Conservation (phyloP, 2,797 vertebrate genomes). For the Cossypha polioptera region DNA sequence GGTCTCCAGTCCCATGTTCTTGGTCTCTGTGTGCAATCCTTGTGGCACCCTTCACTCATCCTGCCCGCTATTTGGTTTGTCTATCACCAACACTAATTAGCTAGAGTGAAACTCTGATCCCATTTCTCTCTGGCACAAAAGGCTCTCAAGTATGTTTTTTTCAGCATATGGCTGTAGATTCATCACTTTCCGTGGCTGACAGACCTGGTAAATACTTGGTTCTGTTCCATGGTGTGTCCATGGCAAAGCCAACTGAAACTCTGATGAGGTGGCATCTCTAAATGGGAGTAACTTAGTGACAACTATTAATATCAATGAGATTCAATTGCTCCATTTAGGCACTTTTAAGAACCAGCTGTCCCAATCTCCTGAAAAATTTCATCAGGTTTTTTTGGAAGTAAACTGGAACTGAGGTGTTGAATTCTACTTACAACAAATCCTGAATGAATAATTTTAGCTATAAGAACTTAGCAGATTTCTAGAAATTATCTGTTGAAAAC, state of each 20-base stretch:
- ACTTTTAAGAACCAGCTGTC: background rate
- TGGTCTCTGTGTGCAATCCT: background rate
- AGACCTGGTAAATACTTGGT: background rate
- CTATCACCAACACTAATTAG: background rate
- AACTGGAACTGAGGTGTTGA: background rate
- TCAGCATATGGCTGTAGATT: background rate
- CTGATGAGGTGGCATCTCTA: background rate
- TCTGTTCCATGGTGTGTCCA: background rate
- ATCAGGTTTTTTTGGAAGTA: background rate
- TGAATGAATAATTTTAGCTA: background rate
- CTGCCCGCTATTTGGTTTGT: background rate
- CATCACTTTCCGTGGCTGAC: background rate
- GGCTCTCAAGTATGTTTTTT: background rate
- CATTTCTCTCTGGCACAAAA: background rate
- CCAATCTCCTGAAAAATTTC: background rate
- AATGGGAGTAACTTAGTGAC: background rate
- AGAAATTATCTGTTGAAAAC: background rate
- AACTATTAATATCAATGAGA: background rate
- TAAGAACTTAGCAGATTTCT: background rate
- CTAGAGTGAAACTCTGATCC: rapidly evolving
- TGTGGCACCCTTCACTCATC: background rate
- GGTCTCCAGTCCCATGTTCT: background rate
- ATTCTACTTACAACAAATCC: background rate
- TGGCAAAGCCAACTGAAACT: background rate
- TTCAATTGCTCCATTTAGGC: background rate